A percentile compares a stretch with the other conserved stretches of the same genome.
Evolutionary conservation across 1,140 invertebrate species (phyloP).

Genomic region (Drosophila kanapiae): DNA sequence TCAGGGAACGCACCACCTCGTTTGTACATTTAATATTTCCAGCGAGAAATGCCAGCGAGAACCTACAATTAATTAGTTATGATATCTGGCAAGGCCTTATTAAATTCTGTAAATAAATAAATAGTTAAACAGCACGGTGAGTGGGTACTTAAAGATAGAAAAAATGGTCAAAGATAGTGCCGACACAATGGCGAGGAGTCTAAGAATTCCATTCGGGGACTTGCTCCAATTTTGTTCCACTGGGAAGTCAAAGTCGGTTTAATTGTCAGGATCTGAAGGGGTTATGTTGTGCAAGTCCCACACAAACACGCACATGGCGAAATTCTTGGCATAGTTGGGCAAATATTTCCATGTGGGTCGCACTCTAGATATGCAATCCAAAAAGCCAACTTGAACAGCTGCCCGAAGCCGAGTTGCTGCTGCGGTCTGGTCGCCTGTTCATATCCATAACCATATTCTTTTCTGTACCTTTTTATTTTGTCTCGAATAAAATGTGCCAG

Average conservation of each 20-base stretch:
- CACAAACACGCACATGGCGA: constrained; percentile 42
- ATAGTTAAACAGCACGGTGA: not conserved
- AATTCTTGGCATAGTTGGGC: constrained; percentile 55
- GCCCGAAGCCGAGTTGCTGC: constrained; percentile 27
- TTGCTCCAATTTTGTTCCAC: constrained; percentile 36
- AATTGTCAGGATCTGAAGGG: constrained; percentile 40
- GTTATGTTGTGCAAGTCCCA: constrained; percentile 34
- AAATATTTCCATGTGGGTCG: constrained; percentile 58
- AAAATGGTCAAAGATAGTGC: constrained; percentile 10
- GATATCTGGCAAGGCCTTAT: not conserved
- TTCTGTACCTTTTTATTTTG: constrained; percentile 48
- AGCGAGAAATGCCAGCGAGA: not conserved
- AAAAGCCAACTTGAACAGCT: constrained; percentile 45
- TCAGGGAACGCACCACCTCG: not conserved
- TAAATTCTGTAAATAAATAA: constrained; percentile 12
- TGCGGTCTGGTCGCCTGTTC: constrained; percentile 35
- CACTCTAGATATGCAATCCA: constrained; percentile 19
- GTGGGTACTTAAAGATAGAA: constrained; percentile 9
- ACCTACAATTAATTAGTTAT: constrained; percentile 13
- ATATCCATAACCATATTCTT: constrained; percentile 49
- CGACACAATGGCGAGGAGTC: constrained; percentile 16
- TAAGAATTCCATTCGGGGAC: constrained; percentile 20
- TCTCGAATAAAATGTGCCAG: constrained; percentile 73
- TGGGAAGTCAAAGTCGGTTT: constrained; percentile 42
- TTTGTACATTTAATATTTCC: not conserved